Evolutionary conservation across 2,888 invertebrate species (phyloP), one percentile per base, ranked within the genome.

Genomic region (Campoplex nolae): DNA sequence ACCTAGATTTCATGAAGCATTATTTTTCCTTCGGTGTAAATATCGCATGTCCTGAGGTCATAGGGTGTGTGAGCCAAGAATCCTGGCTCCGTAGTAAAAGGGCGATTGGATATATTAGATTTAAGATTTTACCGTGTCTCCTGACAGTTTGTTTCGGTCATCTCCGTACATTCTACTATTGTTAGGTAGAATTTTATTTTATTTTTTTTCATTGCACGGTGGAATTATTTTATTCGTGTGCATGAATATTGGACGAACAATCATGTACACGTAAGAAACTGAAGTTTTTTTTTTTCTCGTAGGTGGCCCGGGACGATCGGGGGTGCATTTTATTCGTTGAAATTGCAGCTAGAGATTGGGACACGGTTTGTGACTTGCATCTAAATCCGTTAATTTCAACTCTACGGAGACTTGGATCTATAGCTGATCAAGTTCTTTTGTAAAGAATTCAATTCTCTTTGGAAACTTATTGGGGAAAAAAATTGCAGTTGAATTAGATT

Each of bases 101-200:
- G 68, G 68, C 68, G 13, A 45, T 45, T 42, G 68, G 38, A 45
- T 45, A 23, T 45, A 68, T 68, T 45, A 23, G 23, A 68, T 45
- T 56, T 58, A 79, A 80, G 79, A 79, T 75, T 51, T 65, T 80
- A 80, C 56, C 70, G 75, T 68, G 51, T 45, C 28, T 68, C 42
- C 68, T 68, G 68, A 68, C 42, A 68, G 68, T 68, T 68, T 42
- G 13, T 42, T 58, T 42, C n/a, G 45, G n/a, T 68, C 68, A 11
- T 42, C 7, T 3, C 56, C 42, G n/a, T 42, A 38, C 0, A 23
- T 23, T 23, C 23, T 68, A 42, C 3, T 32, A n/a, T 38, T 35
- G 38, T 23, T 68, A 8, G 38, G 9, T 42, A 68, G 42, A 68
- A 11, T 3, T 38, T n/a, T 38, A 38, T 62, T 9, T 32, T 4